These are phyloP conservation scores for Amblyjoppa proteus DNA, from an alignment of 2,888 invertebrate species.

Conservation along the genomic window DNA sequence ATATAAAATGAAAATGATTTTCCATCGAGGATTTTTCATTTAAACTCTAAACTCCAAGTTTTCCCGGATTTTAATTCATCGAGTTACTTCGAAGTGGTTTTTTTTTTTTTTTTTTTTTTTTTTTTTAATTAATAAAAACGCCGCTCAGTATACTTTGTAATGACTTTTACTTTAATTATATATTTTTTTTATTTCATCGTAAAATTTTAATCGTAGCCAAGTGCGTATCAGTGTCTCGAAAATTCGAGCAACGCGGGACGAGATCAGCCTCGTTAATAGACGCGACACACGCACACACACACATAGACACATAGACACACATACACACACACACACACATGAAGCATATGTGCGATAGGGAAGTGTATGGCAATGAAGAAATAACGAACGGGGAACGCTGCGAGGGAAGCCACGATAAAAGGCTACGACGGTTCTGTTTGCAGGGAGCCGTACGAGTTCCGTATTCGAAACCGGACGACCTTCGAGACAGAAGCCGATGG, in stretches of 20 bases:
- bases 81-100: no score
- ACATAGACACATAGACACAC: not conserved
- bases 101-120: no score
- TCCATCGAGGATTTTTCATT: no score
- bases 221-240: not conserved
- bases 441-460: slow-evolving; percentile 63
- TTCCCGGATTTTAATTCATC: no score
- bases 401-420: slow-evolving; percentile 17
- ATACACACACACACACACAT: not conserved
- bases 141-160: no score
- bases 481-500: slow-evolving; percentile 54
- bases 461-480: slow-evolving; percentile 69
- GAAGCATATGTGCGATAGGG: slow-evolving; percentile 14
- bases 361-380: slow-evolving; percentile 2
- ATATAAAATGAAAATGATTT: no score
- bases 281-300: not conserved
- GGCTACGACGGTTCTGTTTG: not conserved
- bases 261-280: slow-evolving; percentile 19
- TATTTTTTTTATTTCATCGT: not conserved
- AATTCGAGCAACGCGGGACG: slow-evolving; percentile 20
- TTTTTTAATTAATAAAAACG: no score
- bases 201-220: slow-evolving; percentile 5
- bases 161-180: no score
- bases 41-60: no score
- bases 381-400: slow-evolving; percentile 15